Conservation (phyloP, 2,888 invertebrate species). For the Heptascelio sp. region DNA sequence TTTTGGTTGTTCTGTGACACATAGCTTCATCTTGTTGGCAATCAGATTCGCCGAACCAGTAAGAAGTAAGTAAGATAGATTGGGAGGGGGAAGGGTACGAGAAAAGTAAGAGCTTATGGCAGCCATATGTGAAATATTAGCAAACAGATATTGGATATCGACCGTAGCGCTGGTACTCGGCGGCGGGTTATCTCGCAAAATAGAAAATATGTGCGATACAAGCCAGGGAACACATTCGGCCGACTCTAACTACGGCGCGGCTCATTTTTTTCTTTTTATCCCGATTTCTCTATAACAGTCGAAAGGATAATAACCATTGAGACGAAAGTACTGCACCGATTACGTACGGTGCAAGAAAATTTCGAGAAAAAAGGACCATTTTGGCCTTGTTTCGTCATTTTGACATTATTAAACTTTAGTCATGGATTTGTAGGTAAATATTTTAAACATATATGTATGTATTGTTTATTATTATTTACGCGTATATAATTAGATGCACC, state of each 20-base stretch:
- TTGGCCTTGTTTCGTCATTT: constrained; percentile 40
- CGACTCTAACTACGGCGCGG: constrained; percentile 56
- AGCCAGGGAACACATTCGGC: constrained; percentile 56
- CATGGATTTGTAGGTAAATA: neutral
- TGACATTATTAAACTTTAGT: neutral
- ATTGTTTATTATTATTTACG: too few species aligned
- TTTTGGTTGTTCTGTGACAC: constrained; percentile 22
- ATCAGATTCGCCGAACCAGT: constrained; percentile 48
- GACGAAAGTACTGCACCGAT: constrained; percentile 50
- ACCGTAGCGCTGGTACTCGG: constrained; percentile 58
- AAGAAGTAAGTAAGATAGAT: constrained; percentile 59
- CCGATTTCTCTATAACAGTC: constrained; percentile 62
- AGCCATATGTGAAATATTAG: constrained; percentile 75
- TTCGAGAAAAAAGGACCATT: constrained; percentile 26
- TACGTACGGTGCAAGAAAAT: constrained; percentile 32
- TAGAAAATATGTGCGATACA: constrained; percentile 70
- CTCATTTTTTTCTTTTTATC: constrained; percentile 60
- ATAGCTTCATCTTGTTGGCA: constrained; percentile 51
- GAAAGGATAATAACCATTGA: constrained; percentile 59
- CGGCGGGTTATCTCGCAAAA: constrained; percentile 71
- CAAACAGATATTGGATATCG: constrained; percentile 77
- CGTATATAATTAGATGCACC: too few species aligned
- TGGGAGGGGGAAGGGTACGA: constrained; percentile 37
- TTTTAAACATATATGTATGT: too few species aligned
- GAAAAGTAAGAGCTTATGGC: constrained; percentile 67